Percentiles rank a stretch among this genome's conserved stretches.
Conservation (phyloP, 2,888 invertebrate species). For the Micoletzkya japonica region DNA sequence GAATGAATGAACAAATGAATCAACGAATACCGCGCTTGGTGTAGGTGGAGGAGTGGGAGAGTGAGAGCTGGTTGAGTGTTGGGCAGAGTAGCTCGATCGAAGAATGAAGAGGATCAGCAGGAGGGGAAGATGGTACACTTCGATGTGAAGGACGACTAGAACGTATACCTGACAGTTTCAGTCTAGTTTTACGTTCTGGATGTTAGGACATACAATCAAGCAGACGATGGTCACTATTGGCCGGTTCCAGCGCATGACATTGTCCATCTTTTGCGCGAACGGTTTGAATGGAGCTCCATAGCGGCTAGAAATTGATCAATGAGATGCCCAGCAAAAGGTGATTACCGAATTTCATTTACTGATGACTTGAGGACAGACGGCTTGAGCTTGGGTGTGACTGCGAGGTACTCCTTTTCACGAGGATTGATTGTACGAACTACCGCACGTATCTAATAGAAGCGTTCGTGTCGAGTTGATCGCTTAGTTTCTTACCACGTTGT, state of each 20-base stretch:
- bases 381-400: conserved; percentile 22
- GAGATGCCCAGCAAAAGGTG: not conserved
- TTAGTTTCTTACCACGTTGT: conserved; percentile 81
- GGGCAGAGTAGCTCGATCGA: conserved; percentile 57
- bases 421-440: conserved; percentile 90
- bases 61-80: not conserved
- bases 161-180: conserved; percentile 74
- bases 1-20: not conserved
- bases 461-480: not conserved
- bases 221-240: conserved; percentile 12
- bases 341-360: conserved; percentile 21
- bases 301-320: conserved; percentile 24
- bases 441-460: conserved; percentile 74
- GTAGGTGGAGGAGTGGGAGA: conserved; percentile 22
- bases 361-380: conserved; percentile 27
- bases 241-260: conserved; percentile 25
- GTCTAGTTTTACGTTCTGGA: not conserved
- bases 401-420: conserved; percentile 87
- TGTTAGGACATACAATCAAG: conserved; percentile 1
- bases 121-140: conserved; percentile 91
- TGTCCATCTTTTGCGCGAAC: conserved; percentile 16
- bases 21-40: conserved; percentile 1
- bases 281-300: conserved; percentile 14
- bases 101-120: conserved; percentile 78
- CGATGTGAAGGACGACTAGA: conserved; percentile 86